Evolutionary conservation across 1,140 invertebrate genomes (phyloP).

Genomic region (Caenorhabditis tropicalis): DNA sequence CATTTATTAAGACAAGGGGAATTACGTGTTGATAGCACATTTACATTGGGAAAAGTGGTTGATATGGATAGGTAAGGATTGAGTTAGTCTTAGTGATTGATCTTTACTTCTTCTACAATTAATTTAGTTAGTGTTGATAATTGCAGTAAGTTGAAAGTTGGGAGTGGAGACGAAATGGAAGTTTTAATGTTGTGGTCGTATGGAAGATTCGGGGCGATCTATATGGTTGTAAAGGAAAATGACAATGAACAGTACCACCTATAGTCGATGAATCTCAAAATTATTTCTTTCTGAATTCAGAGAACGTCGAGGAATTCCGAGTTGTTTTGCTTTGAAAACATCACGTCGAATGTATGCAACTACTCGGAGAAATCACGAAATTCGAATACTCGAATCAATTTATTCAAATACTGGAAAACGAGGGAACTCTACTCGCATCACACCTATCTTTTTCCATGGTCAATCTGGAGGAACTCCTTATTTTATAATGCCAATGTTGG

Average conservation of each 20-base stretch:
- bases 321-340: neutral
- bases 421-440: neutral
- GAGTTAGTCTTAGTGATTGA: neutral
- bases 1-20: neutral
- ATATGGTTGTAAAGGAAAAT: neutral
- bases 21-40: neutral
- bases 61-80: neutral
- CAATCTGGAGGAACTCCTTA: neutral
- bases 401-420: neutral
- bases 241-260: neutral
- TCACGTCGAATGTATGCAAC: neutral
- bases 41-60: neutral
- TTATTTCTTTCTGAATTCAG: neutral
- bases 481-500: slow-evolving; percentile 1
- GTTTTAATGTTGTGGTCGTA: neutral
- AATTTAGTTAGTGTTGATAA: neutral
- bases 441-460: neutral
- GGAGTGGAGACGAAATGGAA: neutral
- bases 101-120: neutral
- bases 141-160: neutral
- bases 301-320: neutral
- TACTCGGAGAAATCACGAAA: neutral
- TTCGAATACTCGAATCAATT: neutral
- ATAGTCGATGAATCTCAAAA: neutral
- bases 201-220: neutral